Evolutionary conservation across 1,140 invertebrate species (phyloP).

Genomic region (Ceratitis capitata): DNA sequence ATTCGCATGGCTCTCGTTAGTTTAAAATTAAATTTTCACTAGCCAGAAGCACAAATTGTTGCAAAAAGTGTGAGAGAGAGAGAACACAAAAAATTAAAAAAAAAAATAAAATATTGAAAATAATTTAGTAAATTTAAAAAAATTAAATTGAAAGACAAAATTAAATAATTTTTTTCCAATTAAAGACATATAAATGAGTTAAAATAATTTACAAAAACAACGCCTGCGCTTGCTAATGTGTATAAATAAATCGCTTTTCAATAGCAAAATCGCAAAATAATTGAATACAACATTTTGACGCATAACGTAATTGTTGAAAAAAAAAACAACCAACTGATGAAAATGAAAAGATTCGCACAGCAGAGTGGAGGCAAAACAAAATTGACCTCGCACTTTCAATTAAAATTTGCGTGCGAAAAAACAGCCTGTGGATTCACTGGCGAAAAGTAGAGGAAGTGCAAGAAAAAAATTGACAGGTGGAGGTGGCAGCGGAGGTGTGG

Average conservation of each 20-base stretch:
- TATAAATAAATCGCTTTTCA: background rate
- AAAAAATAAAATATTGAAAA: background rate
- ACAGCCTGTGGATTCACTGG: conserved; percentile 7
- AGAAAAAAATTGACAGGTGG: background rate
- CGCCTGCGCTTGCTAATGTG: background rate
- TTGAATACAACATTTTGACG: background rate
- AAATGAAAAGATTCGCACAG: background rate
- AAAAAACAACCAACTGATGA: background rate
- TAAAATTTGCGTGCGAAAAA: background rate
- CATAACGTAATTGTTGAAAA: conserved; percentile 1
- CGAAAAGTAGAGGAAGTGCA: background rate
- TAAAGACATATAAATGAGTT: no score
- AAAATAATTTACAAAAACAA: no score
- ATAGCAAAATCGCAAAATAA: background rate
- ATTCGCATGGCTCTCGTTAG: background rate
- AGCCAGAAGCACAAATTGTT: background rate
- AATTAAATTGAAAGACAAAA: no score
- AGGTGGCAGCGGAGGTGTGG: background rate
- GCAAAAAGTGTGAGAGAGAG: background rate
- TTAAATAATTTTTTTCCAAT: no score
- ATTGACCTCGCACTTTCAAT: background rate
- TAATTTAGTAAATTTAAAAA: no score
- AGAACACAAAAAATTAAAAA: background rate
- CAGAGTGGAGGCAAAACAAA: background rate
- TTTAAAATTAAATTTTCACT: background rate